phyloP scores from a whole-genome alignment of 2,888 invertebrate genomes.

The Rhagium mordax region DNA sequence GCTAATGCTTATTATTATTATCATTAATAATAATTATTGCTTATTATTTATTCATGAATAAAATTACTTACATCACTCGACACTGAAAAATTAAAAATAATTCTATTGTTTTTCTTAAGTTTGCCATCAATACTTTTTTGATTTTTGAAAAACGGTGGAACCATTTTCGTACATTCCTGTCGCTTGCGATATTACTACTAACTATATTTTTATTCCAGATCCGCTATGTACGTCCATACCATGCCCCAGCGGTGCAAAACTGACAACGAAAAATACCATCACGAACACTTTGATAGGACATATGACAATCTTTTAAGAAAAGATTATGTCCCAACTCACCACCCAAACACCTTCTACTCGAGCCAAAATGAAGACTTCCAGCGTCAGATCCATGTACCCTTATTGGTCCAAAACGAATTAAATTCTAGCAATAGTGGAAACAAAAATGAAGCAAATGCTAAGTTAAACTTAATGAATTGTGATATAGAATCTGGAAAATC shows the following conservation, averaged over 20 bases:
- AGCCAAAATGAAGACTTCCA: conserved; percentile 52
- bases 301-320: conserved; percentile 52
- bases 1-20: no score
- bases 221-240: conserved; percentile 57
- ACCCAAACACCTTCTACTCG: conserved; percentile 49
- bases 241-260: conserved; percentile 50
- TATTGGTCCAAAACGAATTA: conserved; percentile 49
- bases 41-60: no score
- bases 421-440: conserved; percentile 42
- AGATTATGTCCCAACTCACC: conserved; percentile 49
- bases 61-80: no score
- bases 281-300: conserved; percentile 44
- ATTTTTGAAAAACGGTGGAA: no score
- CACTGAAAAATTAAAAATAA: no score
- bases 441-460: conserved; percentile 61
- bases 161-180: no score
- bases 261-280: conserved; percentile 46
- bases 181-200: no score
- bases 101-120: no score
- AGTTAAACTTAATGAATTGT: conserved; percentile 56
- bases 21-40: no score
- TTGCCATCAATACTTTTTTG: no score
- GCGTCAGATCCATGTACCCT: conserved; percentile 55
- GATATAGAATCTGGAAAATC: conserved; percentile 50
- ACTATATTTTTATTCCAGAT: conserved; percentile 49